Conservation (phyloP, 2,113 vertebrate genomes). For the Xiphias gladius region DNA sequence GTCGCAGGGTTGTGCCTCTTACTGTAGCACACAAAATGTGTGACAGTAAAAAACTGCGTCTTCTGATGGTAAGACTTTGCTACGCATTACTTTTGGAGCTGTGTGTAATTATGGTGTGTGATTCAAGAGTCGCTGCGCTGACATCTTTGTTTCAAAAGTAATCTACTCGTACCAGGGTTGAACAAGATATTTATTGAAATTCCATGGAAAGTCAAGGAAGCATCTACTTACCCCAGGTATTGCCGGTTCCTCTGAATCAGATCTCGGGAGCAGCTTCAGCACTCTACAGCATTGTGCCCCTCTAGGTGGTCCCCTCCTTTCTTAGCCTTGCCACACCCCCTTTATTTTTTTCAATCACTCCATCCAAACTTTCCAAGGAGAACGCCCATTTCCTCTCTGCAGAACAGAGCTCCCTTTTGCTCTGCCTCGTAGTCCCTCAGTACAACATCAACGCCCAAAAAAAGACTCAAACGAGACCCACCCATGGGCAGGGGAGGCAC, state of each 20-base stretch:
- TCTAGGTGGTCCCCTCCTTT: conserved; percentile 67
- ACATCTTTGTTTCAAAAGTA: not conserved
- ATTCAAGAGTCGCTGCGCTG: not conserved
- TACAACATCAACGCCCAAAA: conserved; percentile 66
- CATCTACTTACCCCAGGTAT: conserved; percentile 50
- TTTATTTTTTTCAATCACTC: conserved; percentile 62
- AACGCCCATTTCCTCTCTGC: conserved; percentile 83
- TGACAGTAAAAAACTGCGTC: not conserved
- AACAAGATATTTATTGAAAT: not conserved
- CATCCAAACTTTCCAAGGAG: conserved; percentile 74
- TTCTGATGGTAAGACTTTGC: not conserved
- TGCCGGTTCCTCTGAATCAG: conserved; percentile 35
- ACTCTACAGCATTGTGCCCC: conserved; percentile 41
- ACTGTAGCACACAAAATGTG: not conserved
- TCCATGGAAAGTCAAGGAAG: conserved; percentile 10
- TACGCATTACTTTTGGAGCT: not conserved
- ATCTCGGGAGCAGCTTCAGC: conserved; percentile 31
- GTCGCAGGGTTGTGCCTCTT: not conserved
- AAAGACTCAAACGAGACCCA: conserved; percentile 68
- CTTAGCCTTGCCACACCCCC: conserved; percentile 56
- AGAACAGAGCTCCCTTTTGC: conserved; percentile 77
- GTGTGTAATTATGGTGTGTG: not conserved
- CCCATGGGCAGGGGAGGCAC: conserved; percentile 66
- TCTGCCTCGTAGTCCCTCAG: conserved; percentile 50
- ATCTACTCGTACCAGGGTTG: not conserved